A percentile compares a stretch with the other conserved stretches of the same genome.
These are phyloP conservation scores for Boulengeromyrus knoepffleri DNA, from an alignment of 2,113 vertebrate genomes.

Conservation along the genomic window DNA sequence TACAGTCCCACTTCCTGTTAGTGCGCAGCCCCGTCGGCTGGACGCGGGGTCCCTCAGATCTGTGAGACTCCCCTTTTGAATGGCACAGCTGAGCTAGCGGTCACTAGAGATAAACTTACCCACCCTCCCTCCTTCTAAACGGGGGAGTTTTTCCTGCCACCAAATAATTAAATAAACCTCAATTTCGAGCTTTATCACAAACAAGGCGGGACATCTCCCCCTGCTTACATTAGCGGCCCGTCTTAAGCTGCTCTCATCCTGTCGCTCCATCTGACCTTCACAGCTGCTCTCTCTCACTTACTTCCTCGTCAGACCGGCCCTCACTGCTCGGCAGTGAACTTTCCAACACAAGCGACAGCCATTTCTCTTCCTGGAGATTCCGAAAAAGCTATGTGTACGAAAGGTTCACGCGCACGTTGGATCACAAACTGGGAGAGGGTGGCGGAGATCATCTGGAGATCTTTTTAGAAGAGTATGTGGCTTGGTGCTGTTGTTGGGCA, in stretches of 20 bases:
- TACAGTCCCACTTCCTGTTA: conserved; percentile 14
- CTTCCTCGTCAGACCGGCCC: background rate
- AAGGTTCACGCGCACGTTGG: background rate
- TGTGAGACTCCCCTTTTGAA: background rate
- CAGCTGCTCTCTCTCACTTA: background rate
- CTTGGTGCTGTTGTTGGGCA: background rate
- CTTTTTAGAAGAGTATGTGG: background rate
- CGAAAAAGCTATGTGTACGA: background rate
- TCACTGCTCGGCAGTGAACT: background rate
- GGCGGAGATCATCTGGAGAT: background rate
- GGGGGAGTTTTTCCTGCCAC: background rate
- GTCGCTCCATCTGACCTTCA: background rate
- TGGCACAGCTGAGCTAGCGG: background rate
- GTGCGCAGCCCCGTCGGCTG: background rate
- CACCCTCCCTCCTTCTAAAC: background rate
- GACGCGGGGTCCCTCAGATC: background rate
- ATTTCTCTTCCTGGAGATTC: background rate
- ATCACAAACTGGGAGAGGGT: background rate
- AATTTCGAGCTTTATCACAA: background rate
- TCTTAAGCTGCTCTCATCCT: background rate
- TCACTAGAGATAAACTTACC: background rate
- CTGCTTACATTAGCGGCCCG: background rate
- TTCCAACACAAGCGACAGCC: background rate
- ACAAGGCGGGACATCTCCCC: background rate
- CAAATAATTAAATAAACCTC: background rate